These are phyloP conservation scores for Oasisia sp. DNA, from an alignment of 2,888 invertebrate species.

Conservation along the genomic window DNA sequence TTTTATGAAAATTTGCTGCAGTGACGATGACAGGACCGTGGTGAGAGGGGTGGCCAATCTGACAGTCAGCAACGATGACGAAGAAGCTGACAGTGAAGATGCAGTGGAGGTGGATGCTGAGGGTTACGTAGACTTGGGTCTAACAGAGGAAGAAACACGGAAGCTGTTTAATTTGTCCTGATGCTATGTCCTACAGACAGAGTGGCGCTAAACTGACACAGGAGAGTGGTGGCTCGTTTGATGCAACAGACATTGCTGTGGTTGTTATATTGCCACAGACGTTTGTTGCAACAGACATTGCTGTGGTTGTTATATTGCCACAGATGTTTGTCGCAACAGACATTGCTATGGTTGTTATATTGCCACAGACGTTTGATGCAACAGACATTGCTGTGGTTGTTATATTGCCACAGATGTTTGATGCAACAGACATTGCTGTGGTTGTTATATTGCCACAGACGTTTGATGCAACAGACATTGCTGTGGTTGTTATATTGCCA, in stretches of 20 bases:
- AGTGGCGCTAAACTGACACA: not conserved
- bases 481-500: too few relatives aligned
- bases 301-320: too few relatives aligned
- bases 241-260: not conserved
- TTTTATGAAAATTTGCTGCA: not conserved
- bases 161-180: not conserved
- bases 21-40: not conserved
- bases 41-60: not conserved
- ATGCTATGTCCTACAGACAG: not conserved
- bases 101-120: not conserved
- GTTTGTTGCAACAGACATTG: too few relatives aligned
- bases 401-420: too few relatives aligned
- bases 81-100: not conserved
- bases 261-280: too few relatives aligned
- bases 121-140: not conserved
- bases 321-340: too few relatives aligned
- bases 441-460: too few relatives aligned
- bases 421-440: too few relatives aligned
- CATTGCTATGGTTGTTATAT: too few relatives aligned
- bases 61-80: not conserved
- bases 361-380: too few relatives aligned
- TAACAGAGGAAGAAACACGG: not conserved
- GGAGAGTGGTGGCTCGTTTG: not conserved
- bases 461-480: too few relatives aligned
- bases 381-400: too few relatives aligned